Base-by-base conservation (phyloP, 1,140 invertebrate genomes). In the Hycleus phaleratus region DNA sequence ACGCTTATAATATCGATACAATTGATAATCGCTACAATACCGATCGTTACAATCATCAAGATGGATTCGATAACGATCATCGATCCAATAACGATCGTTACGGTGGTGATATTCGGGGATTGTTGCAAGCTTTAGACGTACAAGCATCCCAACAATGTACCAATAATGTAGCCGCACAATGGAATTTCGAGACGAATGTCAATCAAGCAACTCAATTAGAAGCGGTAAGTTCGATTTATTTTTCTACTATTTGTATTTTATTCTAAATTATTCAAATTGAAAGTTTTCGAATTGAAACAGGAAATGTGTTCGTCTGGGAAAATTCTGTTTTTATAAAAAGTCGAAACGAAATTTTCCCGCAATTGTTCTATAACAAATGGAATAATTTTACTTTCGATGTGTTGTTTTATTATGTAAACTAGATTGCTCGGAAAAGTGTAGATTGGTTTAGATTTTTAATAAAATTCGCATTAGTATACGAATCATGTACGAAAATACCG, bases 121-220 rank as follows among this genome's bases (percentile, higher is more conserved):
- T 89, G n/a, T 70, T 91, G 25, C 78, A 81, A 7, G 81, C 83
- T 54, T 75, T 88, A 8, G 88, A 91, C 66, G 79, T 85, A 45
- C 81, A 86, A 58, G 82, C 85, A 8, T 85, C 87, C 0, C 81
- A 86, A 67, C 82, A 87, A 68, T 91, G 89, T 69, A 88, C 86
- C 2, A 83, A 83, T 26, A 91, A 91, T 71, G 88, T 92, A 26
- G 84, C 82, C 0, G 86, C 89, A 0, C 88, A 91, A 64, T 93
- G 90, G 90, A 84, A 86, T 68, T 93, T 90, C 71, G 89, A 92
- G 74, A 92, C 90, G 0, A 86, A 92, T 70, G 86, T 92, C 4
- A 91, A 90, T 70, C 86, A 89, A 71, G 81, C 78, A 49, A 90
- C 87, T 0, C 88, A 91, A 74, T 74, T 87, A 57, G 82, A 85